Conservation (phyloP, 2,888 invertebrate genomes). For the Tethea ocularis region DNA sequence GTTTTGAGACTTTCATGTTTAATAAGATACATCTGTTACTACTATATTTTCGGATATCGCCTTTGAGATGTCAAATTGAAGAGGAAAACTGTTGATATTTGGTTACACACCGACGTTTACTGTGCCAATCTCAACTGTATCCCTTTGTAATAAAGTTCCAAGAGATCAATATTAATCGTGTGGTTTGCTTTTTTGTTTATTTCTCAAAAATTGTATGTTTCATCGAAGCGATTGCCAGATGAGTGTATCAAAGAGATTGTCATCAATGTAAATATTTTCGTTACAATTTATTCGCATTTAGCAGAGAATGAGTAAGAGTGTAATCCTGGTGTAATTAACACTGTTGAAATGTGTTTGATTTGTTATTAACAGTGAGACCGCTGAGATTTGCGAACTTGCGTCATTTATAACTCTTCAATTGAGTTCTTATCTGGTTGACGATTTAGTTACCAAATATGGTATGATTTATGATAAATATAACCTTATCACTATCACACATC, state of each 20-base stretch:
- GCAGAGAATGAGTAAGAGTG: constrained; percentile 4
- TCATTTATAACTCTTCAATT: constrained; percentile 3
- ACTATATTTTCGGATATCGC: constrained; percentile 59
- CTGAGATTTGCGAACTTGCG: constrained; percentile 6
- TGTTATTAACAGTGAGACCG: constrained; percentile 3
- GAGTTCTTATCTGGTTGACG: constrained; percentile 4
- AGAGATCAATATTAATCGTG: background rate
- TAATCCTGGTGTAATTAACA: constrained; percentile 7
- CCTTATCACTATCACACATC: background rate
- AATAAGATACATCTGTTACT: constrained; percentile 64
- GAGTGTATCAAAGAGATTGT: constrained; percentile 24
- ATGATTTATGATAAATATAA: constrained; percentile 1
- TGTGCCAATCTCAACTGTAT: background rate
- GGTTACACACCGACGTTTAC: constrained; percentile 44
- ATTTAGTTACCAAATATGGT: constrained; percentile 5
- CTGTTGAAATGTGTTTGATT: constrained; percentile 9
- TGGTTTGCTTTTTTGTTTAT: constrained; percentile 7
- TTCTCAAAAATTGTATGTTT: constrained; percentile 30
- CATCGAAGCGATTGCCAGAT: constrained; percentile 29
- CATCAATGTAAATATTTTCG: constrained; percentile 8
- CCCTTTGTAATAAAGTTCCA: background rate
- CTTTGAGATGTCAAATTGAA: constrained; percentile 55
- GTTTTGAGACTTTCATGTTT: constrained; percentile 43
- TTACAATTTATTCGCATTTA: background rate
- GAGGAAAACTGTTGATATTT: constrained; percentile 48